A percentile compares a stretch with the other conserved stretches of the same genome.
These are phyloP conservation scores for Drosophila subobscura DNA, from an alignment of 1,140 invertebrate genomes.

Conservation along the genomic window DNA sequence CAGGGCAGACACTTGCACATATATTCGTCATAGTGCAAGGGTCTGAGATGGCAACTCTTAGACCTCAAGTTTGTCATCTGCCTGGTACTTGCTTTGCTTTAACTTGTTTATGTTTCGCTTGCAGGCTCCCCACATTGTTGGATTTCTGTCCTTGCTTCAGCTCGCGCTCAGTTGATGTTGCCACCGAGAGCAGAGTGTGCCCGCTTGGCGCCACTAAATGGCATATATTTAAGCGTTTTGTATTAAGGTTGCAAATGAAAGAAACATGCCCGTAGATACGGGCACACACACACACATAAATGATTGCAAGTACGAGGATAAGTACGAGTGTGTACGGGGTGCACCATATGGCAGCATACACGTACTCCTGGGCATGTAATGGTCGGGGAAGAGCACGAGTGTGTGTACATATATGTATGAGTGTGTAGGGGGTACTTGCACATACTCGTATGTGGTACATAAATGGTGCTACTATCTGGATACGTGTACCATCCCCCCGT, in stretches of 20 bases:
- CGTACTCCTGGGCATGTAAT: constrained; percentile 9
- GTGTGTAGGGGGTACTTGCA: background rate
- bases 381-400: constrained; percentile 13
- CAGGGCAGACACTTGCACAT: no score
- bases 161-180: background rate
- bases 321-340: background rate
- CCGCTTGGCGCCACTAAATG: constrained; percentile 29
- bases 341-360: constrained; percentile 21
- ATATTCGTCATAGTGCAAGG: no score
- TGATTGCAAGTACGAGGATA: background rate
- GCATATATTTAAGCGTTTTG: constrained; percentile 15
- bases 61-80: no score
- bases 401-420: background rate
- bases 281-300: background rate
- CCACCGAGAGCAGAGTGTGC: no score
- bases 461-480: constrained; percentile 21
- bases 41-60: no score
- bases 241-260: constrained; percentile 33
- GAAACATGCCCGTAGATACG: background rate
- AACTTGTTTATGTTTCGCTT: no score
- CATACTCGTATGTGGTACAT: background rate
- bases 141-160: no score
- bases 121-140: no score
- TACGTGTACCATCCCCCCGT: constrained; percentile 30
- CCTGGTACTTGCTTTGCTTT: no score